Base-by-base conservation (phyloP, 2,888 invertebrate species). In the Microctonus aethiopoides region DNA sequence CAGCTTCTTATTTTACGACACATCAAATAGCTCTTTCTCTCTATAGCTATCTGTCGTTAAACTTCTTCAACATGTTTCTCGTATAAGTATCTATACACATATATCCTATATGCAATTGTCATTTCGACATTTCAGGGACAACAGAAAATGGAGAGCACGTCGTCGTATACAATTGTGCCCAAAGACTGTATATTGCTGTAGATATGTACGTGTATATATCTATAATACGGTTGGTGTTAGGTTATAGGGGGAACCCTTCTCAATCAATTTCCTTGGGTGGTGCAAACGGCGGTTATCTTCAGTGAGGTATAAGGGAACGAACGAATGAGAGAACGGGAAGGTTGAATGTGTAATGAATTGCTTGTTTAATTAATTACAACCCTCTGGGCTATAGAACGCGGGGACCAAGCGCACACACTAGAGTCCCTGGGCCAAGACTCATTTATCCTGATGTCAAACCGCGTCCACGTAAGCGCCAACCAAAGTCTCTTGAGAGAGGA, bases 311-410 rank as follows among this genome's bases (percentile, higher is more conserved):
- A 60, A 36, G 24, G 24, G 13, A 24, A 57, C 29, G 63, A 26
- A 29, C 29, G 32, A 41, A 63, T 39, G 68, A 64, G 51, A 67
- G 52, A 75, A 78, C 78, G 77, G 80, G 79, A 81, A 83, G 83
- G 83, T 83, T 82, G 83, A 83, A 83, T 83, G 81, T 88, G 89
- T 91, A 91, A 91, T 91, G 91, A 91, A 91, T 91, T 91, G 91
- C 90, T 90, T 91, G 91, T 91, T 91, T 91, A 91, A 91, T 91
- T 91, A 91, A 91, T 91, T 91, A 91, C 88, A 84, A 87, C 87
- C 87, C 87, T 81, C 77, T 78, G 46, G 46, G 46, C 16, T 46
- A 16, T 46, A 46, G 46, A 46, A 46, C 77, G 78, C 77, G 78
- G 76, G 75, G 54, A 46, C 73, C 72, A 64, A 72, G 71, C 68